Evolutionary conservation across 2,888 invertebrate species (phyloP).

Genomic region (Hydrotaea diabolus): DNA sequence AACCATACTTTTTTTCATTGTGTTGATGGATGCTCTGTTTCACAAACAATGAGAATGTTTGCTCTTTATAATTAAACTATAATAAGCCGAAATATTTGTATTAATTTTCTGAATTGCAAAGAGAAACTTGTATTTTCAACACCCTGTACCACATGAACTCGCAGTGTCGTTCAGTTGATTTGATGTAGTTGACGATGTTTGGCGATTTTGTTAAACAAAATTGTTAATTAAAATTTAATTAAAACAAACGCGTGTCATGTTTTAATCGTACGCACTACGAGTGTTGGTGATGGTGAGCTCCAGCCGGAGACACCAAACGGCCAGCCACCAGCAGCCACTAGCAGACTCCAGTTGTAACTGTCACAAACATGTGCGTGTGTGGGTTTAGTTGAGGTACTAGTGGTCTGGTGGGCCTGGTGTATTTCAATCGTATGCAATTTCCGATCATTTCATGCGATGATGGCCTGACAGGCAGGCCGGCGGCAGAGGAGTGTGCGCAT

Average conservation of each 20-base stretch:
- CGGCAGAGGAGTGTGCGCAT: not conserved
- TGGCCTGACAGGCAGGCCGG: not conserved
- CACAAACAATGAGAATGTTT: too few relatives aligned
- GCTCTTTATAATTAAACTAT: too few relatives aligned
- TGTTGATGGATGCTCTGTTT: too few relatives aligned
- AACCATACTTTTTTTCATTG: too few relatives aligned
- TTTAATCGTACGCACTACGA: not conserved
- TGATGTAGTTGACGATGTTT: not conserved
- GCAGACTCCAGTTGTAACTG: not conserved
- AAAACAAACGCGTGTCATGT: constrained; percentile 39
- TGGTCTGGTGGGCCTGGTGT: too few relatives aligned
- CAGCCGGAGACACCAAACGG: not conserved
- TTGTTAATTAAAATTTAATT: constrained; percentile 57
- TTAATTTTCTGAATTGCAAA: too few relatives aligned
- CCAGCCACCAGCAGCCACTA: not conserved
- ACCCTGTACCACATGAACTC: not conserved
- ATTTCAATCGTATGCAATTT: too few relatives aligned
- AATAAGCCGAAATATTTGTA: too few relatives aligned
- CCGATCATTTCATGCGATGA: too few relatives aligned
- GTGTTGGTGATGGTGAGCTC: not conserved
- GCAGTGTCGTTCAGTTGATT: not conserved
- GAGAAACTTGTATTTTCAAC: too few relatives aligned
- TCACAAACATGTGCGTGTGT: constrained; percentile 16
- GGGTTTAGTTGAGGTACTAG: not conserved
- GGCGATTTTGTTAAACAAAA: constrained; percentile 29